These are phyloP conservation scores for Brachionichthys hirsutus DNA, from an alignment of 2,113 vertebrate species.

Conservation along the genomic window DNA sequence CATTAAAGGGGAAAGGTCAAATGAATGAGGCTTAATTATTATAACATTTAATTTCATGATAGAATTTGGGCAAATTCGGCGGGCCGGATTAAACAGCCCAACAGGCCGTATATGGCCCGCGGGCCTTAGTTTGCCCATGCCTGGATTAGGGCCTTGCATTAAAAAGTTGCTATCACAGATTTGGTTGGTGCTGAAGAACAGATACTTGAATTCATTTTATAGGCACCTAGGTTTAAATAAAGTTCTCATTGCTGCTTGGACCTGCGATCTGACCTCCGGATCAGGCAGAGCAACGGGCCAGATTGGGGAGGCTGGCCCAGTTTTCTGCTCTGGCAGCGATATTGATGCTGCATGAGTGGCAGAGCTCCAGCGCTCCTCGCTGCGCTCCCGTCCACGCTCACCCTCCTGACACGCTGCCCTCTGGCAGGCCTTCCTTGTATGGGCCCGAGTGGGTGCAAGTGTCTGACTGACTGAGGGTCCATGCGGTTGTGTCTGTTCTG, in stretches of 20 bases:
- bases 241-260: neutral
- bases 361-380: conserved; percentile 37
- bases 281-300: conserved; percentile 37
- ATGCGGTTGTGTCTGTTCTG: conserved; percentile 34
- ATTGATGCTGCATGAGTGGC: conserved; percentile 47
- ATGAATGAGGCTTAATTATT: too few relatives aligned
- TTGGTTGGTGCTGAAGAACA: neutral
- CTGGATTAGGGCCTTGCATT: too few relatives aligned
- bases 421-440: conserved; percentile 58
- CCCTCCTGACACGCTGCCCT: conserved; percentile 69
- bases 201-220: too few relatives aligned
- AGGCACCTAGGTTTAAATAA: too few relatives aligned
- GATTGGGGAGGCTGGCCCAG: conserved; percentile 47
- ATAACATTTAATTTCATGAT: too few relatives aligned
- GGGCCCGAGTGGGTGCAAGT: conserved; percentile 40
- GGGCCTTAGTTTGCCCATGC: too few relatives aligned
- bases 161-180: too few relatives aligned
- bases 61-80: too few relatives aligned
- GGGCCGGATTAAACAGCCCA: too few relatives aligned
- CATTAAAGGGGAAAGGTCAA: too few relatives aligned
- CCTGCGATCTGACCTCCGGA: conserved; percentile 4
- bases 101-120: too few relatives aligned
- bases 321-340: conserved; percentile 49
- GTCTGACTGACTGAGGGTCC: conserved; percentile 22
- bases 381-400: conserved; percentile 33